These are phyloP conservation scores for Centrocercus urophasianus DNA, from an alignment of 2,113 vertebrate species.

Conservation along the genomic window DNA sequence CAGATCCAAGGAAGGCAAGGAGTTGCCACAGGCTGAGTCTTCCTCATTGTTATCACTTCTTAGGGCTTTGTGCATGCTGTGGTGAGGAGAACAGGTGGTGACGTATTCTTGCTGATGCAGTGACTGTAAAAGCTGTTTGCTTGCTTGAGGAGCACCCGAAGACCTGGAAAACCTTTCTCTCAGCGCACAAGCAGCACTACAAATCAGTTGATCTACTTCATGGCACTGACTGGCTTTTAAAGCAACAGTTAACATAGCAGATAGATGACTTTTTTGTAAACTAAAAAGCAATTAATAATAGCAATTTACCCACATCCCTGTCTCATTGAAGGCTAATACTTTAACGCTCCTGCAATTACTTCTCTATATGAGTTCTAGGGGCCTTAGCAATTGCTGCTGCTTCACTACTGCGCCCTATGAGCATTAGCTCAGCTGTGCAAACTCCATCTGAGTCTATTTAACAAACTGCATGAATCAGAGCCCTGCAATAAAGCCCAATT, in stretches of 20 bases:
- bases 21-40: not conserved
- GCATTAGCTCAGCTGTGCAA: constrained; percentile 41
- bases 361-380: constrained; percentile 19
- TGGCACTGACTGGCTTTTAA: not conserved
- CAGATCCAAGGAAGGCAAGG: not conserved
- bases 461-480: constrained; percentile 60
- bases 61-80: not conserved
- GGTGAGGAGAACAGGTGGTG: not conserved
- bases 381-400: constrained; percentile 44
- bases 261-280: not conserved
- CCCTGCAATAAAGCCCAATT: constrained; percentile 59
- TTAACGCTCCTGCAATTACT: constrained; percentile 23
- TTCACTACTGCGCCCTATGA: constrained; percentile 36
- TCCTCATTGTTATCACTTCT: not conserved
- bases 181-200: not conserved
- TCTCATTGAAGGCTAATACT: constrained; percentile 15
- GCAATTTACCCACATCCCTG: not conserved
- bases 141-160: not conserved
- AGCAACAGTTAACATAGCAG: not conserved
- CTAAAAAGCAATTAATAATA: constrained; percentile 45
- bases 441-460: constrained; percentile 60
- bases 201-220: not conserved
- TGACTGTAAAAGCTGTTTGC: not conserved
- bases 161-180: not conserved
- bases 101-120: not conserved